These are phyloP conservation scores for Mylabris sibirica DNA, from an alignment of 2,888 invertebrate genomes.

Conservation along the genomic window DNA sequence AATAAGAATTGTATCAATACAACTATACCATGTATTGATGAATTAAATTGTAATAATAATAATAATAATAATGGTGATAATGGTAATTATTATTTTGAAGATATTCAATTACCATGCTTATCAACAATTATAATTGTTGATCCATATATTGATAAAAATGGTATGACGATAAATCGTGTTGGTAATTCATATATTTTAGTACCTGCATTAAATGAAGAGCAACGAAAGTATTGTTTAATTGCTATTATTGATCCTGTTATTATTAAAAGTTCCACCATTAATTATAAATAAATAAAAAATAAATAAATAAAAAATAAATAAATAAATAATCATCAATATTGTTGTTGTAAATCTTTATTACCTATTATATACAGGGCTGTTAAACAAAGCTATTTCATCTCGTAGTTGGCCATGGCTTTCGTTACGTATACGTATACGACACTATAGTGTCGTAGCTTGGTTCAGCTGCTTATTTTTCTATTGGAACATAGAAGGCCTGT, in stretches of 20 bases:
- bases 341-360: too few species aligned
- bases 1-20: constrained; percentile 28
- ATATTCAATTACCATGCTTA: constrained; percentile 31
- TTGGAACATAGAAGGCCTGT: too few species aligned
- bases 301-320: too few species aligned
- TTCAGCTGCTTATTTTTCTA: too few species aligned
- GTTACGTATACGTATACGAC: too few species aligned
- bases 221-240: constrained; percentile 33
- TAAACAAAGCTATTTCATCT: too few species aligned
- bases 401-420: too few species aligned
- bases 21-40: constrained; percentile 28
- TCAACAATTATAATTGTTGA: constrained; percentile 27
- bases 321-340: too few species aligned
- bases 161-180: constrained; percentile 32
- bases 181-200: constrained; percentile 33
- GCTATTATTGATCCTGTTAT: constrained; percentile 30
- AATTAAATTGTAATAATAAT: constrained; percentile 17
- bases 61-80: not conserved
- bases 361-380: too few species aligned
- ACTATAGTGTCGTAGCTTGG: too few species aligned
- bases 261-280: not conserved
- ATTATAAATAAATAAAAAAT: too few species aligned
- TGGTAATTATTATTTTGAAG: constrained; percentile 18
- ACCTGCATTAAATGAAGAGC: constrained; percentile 18
- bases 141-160: constrained; percentile 27